A percentile compares a stretch with the other conserved stretches of the same genome.
Evolutionary conservation across 2,113 vertebrate genomes (phyloP).

Genomic region (Fregata magnificens): DNA sequence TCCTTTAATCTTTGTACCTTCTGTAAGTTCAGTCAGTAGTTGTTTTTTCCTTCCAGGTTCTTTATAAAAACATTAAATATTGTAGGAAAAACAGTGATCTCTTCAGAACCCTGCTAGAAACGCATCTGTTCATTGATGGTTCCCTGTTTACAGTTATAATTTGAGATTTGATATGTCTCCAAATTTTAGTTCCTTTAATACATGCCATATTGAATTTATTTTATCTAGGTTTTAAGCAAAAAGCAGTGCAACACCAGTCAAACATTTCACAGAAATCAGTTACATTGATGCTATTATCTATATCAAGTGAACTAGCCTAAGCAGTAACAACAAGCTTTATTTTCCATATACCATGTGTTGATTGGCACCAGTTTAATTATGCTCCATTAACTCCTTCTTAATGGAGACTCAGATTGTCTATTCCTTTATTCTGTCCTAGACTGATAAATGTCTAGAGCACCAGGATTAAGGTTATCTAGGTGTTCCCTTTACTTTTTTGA

Average conservation of each 20-base stretch:
- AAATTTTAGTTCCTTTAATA: background rate
- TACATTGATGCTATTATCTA: accelerated
- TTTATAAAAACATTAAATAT: background rate
- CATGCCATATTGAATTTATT: background rate
- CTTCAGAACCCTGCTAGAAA: background rate
- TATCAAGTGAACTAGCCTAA: background rate
- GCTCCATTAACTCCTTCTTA: background rate
- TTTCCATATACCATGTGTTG: background rate
- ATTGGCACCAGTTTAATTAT: background rate
- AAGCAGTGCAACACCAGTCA: background rate
- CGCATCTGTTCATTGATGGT: background rate
- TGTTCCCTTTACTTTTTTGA: background rate
- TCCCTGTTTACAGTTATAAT: background rate
- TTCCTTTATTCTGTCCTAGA: background rate
- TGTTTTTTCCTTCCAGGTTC: background rate
- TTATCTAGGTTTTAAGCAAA: background rate
- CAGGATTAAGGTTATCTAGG: background rate
- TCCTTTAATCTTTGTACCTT: background rate
- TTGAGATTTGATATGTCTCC: background rate
- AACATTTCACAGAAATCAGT: background rate
- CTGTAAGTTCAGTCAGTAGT: background rate
- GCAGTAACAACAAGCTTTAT: background rate
- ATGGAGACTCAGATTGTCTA: background rate
- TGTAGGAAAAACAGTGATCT: background rate
- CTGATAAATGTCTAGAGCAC: background rate